Conservation (phyloP, 2,797 vertebrate species). For the Tamandua tetradactyla region DNA sequence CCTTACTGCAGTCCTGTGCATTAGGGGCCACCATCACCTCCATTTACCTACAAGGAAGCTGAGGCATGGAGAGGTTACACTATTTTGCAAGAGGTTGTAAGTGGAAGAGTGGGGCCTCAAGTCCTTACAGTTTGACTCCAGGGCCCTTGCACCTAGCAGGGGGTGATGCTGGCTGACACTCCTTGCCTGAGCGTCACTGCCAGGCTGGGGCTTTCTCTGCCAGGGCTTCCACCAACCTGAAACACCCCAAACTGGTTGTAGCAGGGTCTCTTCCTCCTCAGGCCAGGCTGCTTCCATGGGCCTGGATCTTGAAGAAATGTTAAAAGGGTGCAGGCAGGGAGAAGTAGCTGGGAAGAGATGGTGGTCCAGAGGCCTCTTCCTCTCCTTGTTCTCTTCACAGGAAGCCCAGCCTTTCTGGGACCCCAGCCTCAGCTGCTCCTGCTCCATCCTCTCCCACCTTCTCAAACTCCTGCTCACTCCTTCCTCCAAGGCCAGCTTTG, state of each 20-base stretch:
- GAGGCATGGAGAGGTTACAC: not conserved
- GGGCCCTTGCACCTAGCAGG: not conserved
- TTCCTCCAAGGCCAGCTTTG: slow-evolving; percentile 77
- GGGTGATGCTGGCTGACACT: not conserved
- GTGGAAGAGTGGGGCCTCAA: accelerated
- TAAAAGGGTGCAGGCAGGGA: not conserved
- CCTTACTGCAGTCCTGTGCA: accelerated
- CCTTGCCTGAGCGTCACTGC: not conserved
- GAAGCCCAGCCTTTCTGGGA: not conserved
- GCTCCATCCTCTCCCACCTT: slow-evolving; percentile 33
- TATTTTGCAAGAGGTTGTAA: not conserved
- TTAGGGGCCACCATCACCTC: not conserved
- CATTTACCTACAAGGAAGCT: accelerated
- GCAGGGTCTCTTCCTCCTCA: not conserved
- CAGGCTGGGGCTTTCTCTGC: not conserved
- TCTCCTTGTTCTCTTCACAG: not conserved
- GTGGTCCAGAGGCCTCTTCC: not conserved
- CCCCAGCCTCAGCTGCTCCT: accelerated
- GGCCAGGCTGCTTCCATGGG: not conserved
- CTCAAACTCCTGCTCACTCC: slow-evolving; percentile 54
- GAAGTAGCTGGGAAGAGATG: accelerated
- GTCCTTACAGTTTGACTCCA: not conserved
- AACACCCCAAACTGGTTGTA: not conserved
- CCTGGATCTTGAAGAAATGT: not conserved
- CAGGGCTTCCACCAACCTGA: too few relatives aligned